phyloP scores from a whole-genome alignment of 2,797 vertebrate genomes.

The Lepidocolaptes lacrymiger region DNA sequence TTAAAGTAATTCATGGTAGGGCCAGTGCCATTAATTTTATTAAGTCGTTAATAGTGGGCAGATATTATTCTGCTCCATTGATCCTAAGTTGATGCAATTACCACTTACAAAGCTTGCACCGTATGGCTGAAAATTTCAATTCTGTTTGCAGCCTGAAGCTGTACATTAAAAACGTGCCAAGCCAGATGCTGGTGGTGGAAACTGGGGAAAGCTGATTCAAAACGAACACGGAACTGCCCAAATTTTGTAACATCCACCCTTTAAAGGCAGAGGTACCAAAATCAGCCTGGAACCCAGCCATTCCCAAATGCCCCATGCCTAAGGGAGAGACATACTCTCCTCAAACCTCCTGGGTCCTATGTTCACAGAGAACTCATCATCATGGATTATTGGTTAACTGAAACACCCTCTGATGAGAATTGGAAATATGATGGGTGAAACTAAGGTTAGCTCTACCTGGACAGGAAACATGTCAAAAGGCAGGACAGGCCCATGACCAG shows the following conservation, averaged over 20 bases:
- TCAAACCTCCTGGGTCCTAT: background rate
- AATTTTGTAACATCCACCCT: background rate
- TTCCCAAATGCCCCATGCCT: background rate
- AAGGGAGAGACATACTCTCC: background rate
- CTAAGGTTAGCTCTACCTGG: background rate
- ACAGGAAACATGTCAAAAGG: background rate
- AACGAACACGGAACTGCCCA: background rate
- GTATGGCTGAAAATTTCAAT: conserved; percentile 38
- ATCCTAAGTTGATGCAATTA: conserved; percentile 67
- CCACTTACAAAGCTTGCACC: conserved; percentile 11
- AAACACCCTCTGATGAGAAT: background rate
- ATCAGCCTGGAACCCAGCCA: background rate
- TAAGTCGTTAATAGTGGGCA: conserved; percentile 57
- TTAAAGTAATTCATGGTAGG: conserved; percentile 68
- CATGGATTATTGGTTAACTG: background rate
- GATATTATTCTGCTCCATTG: conserved; percentile 73
- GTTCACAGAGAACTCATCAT: background rate
- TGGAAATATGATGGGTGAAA: background rate
- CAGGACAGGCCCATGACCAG: background rate
- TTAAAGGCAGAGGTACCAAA: background rate
- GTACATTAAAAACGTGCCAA: background rate
- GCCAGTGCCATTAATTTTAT: conserved; percentile 63
- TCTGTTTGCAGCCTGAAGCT: conserved; percentile 26
- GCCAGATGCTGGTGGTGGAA: background rate
- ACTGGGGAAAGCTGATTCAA: background rate